phyloP scores from a whole-genome alignment of 2,797 vertebrate genomes.

The Scarus forsteni region DNA sequence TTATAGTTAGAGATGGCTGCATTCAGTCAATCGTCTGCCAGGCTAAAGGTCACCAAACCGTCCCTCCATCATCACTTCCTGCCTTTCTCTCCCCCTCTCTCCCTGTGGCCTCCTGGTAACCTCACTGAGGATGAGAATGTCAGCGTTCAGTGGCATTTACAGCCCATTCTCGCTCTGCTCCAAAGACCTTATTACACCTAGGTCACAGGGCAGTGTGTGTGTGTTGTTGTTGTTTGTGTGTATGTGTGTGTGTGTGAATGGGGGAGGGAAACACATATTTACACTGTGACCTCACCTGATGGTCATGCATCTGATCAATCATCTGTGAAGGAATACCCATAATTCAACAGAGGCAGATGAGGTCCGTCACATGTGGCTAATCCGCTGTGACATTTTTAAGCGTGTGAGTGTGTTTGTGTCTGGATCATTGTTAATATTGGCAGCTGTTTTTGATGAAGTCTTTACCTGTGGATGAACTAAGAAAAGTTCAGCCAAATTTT shows the following conservation, averaged over 20 bases:
- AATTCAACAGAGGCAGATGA: slow-evolving; percentile 34
- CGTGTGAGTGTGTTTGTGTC: background rate
- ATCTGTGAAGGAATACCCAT: slow-evolving; percentile 34
- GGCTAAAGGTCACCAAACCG: slow-evolving; percentile 69
- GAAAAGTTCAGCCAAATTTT: no score
- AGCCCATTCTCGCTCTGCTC: slow-evolving; percentile 58
- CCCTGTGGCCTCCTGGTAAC: slow-evolving; percentile 59
- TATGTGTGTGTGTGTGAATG: background rate
- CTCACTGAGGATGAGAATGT: slow-evolving; percentile 66
- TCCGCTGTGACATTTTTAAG: slow-evolving; percentile 25
- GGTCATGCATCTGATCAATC: slow-evolving; percentile 49
- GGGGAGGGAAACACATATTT: background rate
- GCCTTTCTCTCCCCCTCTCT: slow-evolving; percentile 18
- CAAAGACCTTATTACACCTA: slow-evolving; percentile 68
- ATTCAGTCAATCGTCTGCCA: slow-evolving; percentile 54
- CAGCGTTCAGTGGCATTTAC: slow-evolving; percentile 73
- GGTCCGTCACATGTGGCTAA: slow-evolving; percentile 35
- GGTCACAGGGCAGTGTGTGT: slow-evolving; percentile 65
- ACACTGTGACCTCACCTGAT: slow-evolving; percentile 50
- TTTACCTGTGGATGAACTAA: no score
- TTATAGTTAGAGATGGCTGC: slow-evolving; percentile 41
- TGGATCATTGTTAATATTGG: no score
- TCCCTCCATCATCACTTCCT: slow-evolving; percentile 57
- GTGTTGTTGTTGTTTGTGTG: slow-evolving; percentile 21
- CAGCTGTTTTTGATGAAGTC: no score